Base-by-base conservation (phyloP, 1,140 invertebrate species). In the Eurosta solidaginis region DNA sequence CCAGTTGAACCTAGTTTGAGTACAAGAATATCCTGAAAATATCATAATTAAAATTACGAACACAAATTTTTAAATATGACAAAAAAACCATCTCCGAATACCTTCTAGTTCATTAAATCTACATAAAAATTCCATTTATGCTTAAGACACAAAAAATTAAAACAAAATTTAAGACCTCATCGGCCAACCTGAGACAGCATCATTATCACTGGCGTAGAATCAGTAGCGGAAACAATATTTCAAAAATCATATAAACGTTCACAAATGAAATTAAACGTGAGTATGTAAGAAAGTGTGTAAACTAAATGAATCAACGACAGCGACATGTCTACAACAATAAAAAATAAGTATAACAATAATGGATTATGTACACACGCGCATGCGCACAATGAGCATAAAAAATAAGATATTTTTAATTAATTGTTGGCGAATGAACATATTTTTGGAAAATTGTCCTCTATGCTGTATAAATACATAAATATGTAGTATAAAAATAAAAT, bases 71-170 rank as follows among this genome's bases (percentile, higher is more conserved):
- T n/a, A n/a, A n/a, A n/a, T n/a, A n/a, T n/a, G n/a, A n/a, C n/a
- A n/a, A n/a, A n/a, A n/a, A n/a, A n/a, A n/a, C n/a, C n/a, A n/a
- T n/a, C n/a, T n/a, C n/a, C n/a, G n/a, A n/a, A n/a, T n/a, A n/a
- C n/a, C n/a, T n/a, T n/a, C n/a, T 44, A 68, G 59, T 40, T 68
- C 59, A 68, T 68, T 68, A 68, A 68, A 68, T 68, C 33, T 40
- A 68, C 59, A 68, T 68, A 68, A 68, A 68, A 68, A 68, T 68
- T 68, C 59, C 59, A 68, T 68, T 68, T 68, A 42, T 68, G 33
- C 22, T 40, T 68, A 20, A 33, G 33, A 68, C 33, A 20, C n/a
- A 40, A 20, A 68, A 68, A 68, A 68, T 9, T 22, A 40, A 68
- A 68, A 68, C 59, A 42, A 68, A 20, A 54, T 20, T 25, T 27